Base-by-base conservation (phyloP, 2,113 vertebrate genomes). In the Odobenus rosmarus region DNA sequence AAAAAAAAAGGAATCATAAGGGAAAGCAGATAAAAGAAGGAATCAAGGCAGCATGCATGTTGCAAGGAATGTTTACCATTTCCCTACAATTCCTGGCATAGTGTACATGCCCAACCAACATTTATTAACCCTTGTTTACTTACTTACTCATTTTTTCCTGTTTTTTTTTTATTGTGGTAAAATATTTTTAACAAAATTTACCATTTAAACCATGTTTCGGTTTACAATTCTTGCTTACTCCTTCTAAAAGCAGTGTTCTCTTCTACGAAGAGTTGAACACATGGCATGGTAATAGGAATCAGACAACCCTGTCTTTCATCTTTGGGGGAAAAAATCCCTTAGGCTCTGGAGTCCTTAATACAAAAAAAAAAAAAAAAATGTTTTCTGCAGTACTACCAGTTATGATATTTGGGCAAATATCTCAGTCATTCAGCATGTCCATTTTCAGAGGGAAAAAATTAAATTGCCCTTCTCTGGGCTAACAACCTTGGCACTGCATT, bases 261-360 rank as follows among this genome's bases (percentile, higher is more conserved):
- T 88, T 90, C 39, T n/a, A n/a, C 7, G 23, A 90, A 74, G 55
- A 85, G 72, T 26, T 62, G n/a, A 28, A 90, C 18, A 26, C 53
- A 49, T 13, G 79, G 28, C 39, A 4, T 31, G 7, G 8, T 12
- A n/a, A n/a, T 6, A 5, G n/a, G 5, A 67, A 23, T 90, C 11
- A 77, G 33, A n/a, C 51, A 36, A 76, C 7, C 28, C 33, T 39
- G 23, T 2, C 53, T 96, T 92, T 92, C 69, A 33, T 59, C 36
- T n/a, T 57, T 26, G 49, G 36, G 42, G 26, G 8, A 2, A n/a
- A 90, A 46, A 49, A 49, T 51, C 36, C 21, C 97, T 51, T 94
- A 84, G 88, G 46, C 42, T 97, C 93, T 53, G 26, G 92, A 96
- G 81, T 51, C 64, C 86, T 88, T 83, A 94, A 36, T 64, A 69